Conservation (phyloP, 2,797 vertebrate species). For the Steatocranus sp. region DNA sequence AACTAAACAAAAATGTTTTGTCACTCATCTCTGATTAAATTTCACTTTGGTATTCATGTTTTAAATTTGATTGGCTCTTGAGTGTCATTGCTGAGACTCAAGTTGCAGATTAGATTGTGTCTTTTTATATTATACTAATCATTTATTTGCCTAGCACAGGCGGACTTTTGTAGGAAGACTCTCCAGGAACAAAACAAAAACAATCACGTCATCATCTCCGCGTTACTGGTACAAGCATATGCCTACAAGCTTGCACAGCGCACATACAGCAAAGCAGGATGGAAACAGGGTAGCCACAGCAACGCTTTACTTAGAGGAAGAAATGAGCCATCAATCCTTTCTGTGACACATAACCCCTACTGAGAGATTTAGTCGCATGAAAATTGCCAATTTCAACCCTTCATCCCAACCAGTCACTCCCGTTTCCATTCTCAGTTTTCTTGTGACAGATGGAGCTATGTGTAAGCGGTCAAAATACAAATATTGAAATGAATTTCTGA, state of each 20-base stretch:
- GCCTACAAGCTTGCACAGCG: background rate
- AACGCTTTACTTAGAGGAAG: slow-evolving; percentile 12
- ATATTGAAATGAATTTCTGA: background rate
- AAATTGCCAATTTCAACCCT: slow-evolving; percentile 24
- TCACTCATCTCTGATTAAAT: background rate
- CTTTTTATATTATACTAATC: background rate
- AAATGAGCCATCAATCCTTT: slow-evolving; percentile 18
- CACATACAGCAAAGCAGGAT: background rate
- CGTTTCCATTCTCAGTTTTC: background rate
- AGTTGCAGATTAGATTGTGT: background rate
- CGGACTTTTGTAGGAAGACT: background rate
- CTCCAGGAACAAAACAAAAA: background rate
- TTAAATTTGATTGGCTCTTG: background rate
- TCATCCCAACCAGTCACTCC: slow-evolving; percentile 1
- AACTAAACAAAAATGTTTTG: background rate
- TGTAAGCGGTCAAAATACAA: background rate
- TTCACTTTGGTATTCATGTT: background rate
- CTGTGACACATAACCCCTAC: slow-evolving; percentile 4
- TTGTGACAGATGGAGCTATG: background rate
- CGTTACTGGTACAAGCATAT: background rate
- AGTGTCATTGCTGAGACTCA: background rate
- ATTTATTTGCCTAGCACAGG: background rate
- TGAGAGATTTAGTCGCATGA: slow-evolving; percentile 6
- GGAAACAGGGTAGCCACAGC: slow-evolving; percentile 1
- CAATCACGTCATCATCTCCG: background rate